These are phyloP conservation scores for Poeciliopsis prolifica DNA, from an alignment of 2,113 vertebrate species.

Conservation along the genomic window DNA sequence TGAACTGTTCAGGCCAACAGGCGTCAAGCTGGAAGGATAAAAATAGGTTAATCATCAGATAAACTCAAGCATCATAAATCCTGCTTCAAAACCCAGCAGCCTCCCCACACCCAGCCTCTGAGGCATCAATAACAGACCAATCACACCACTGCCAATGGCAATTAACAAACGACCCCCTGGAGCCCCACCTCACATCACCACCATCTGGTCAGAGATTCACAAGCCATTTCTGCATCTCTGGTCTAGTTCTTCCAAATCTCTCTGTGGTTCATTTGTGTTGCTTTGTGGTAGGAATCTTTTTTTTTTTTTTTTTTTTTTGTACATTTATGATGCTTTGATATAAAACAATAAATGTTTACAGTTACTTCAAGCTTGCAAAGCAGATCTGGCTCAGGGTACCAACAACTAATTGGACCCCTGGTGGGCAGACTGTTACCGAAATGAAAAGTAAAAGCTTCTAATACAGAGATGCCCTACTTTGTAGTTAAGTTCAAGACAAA, in stretches of 20 bases:
- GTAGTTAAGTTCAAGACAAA: background rate
- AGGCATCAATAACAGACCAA: slow-evolving; percentile 1
- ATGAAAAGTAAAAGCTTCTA: background rate
- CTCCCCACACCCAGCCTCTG: background rate
- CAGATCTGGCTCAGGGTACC: background rate
- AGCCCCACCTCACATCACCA: background rate
- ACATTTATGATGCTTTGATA: background rate
- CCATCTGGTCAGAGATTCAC: background rate
- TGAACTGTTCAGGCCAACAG: background rate
- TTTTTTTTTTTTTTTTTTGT: accelerated
- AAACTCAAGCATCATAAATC: background rate
- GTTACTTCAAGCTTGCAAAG: slow-evolving; percentile 4
- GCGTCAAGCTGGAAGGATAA: background rate
- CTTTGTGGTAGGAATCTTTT: background rate
- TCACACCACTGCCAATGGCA: background rate
- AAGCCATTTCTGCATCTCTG: background rate
- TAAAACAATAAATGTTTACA: background rate
- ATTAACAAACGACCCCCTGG: slow-evolving; percentile 1
- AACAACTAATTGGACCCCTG: slow-evolving; percentile 3
- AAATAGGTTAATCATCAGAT: slow-evolving; percentile 4
- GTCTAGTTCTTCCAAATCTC: background rate
- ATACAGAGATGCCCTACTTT: background rate
- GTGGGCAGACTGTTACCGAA: background rate
- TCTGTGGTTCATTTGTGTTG: background rate
- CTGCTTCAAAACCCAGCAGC: slow-evolving; percentile 2